Percentiles rank a stretch among this genome's conserved stretches.
phyloP scores from a whole-genome alignment of 2,888 invertebrate species.

The Bombylius discolor region DNA sequence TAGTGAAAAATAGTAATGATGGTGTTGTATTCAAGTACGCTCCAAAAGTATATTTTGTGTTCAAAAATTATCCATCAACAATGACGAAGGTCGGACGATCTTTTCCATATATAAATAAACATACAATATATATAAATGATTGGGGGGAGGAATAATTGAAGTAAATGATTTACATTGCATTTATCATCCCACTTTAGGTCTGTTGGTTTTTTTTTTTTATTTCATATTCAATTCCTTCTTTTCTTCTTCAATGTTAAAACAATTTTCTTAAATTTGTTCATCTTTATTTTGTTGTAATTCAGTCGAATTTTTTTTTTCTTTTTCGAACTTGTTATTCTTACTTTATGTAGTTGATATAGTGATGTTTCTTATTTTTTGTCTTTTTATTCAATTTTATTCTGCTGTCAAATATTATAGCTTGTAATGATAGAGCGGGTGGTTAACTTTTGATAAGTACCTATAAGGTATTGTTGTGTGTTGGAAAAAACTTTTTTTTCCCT shows the following conservation, averaged over 20 bases:
- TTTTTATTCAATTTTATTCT: too few relatives aligned
- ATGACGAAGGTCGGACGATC: not conserved
- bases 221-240: not conserved
- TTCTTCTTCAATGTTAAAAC: not conserved
- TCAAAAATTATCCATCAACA: constrained; percentile 8
- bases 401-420: not conserved
- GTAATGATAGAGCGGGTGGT: not conserved
- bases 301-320: too few relatives aligned
- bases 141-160: not conserved
- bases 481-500: not conserved
- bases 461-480: not conserved
- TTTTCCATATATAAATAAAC: not conserved
- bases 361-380: too few relatives aligned
- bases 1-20: too few relatives aligned
- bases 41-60: not conserved
- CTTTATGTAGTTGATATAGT: too few relatives aligned
- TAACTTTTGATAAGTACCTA: not conserved
- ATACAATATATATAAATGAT: not conserved
- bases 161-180: constrained; percentile 5
- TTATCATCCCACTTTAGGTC: not conserved
- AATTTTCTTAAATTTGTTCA: not conserved
- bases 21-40: too few relatives aligned
- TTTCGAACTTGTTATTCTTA: too few relatives aligned
- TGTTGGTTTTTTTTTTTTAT: not conserved
- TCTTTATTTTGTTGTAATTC: not conserved